Percentiles rank a stretch among this genome's conserved stretches.
These are phyloP conservation scores for Odontophorus gujanensis DNA, from an alignment of 2,113 vertebrate genomes.

Conservation along the genomic window DNA sequence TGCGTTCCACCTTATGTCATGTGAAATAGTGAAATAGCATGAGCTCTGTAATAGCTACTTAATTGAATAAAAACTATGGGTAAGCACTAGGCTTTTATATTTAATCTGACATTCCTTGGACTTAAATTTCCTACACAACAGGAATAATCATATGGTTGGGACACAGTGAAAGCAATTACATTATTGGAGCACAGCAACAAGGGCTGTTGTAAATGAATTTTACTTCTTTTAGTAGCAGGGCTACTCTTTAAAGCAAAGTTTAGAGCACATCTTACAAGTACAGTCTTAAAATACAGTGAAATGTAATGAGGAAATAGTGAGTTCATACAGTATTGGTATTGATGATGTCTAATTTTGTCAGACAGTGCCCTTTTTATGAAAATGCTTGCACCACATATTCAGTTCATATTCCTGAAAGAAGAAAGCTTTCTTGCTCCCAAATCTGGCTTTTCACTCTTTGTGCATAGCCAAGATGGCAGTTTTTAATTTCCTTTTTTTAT, in stretches of 20 bases:
- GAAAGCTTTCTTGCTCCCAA: neutral
- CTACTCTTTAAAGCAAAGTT: conserved; percentile 5
- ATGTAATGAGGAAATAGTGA: neutral
- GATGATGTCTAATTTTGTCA: neutral
- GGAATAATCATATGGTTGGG: conserved; percentile 34
- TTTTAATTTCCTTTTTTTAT: conserved; percentile 33
- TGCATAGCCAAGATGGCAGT: neutral
- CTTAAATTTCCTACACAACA: conserved; percentile 37
- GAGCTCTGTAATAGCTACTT: conserved; percentile 61
- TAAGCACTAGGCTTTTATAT: conserved; percentile 41
- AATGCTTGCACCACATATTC: neutral
- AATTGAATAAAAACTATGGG: conserved; percentile 50
- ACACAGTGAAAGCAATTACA: neutral
- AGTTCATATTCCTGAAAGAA: neutral
- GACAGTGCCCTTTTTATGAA: neutral
- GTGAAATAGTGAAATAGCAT: conserved; percentile 54
- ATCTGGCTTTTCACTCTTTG: neutral
- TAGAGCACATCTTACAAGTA: neutral
- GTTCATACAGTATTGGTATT: neutral
- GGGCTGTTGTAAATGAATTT: conserved; percentile 40
- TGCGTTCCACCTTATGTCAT: conserved; percentile 70
- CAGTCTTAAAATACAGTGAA: neutral
- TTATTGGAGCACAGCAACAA: neutral
- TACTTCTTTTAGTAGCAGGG: neutral
- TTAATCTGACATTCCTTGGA: conserved; percentile 47